Evolutionary conservation across 2,113 vertebrate species (phyloP), one percentile per base, ranked within the genome.

Genomic region (Pelecanoides urinatrix): DNA sequence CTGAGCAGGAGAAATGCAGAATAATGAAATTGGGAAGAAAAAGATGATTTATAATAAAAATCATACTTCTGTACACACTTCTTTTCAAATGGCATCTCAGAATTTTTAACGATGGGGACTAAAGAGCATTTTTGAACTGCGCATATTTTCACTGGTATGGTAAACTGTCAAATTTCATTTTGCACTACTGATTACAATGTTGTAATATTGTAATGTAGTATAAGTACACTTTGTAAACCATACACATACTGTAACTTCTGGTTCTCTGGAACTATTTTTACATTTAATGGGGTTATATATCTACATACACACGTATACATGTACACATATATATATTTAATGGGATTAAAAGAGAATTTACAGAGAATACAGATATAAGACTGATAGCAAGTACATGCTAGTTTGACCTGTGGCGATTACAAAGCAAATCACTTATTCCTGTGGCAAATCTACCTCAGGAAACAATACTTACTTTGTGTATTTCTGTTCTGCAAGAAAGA

Each of bases 101-200:
- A 52, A 11, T 23, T 93, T 73, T 75, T 61, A 40, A 40, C 47
- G 53, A 26, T 38, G 26, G 3, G 15, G 21, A 68, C 53, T 16
- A 84, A 42, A 25, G 9, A 32, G 11, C 3, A 8, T 11, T 89
- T 82, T 58, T 66, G 67, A 80, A 32, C 20, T 20, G 15, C 19
- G 21, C 2, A 1, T 47, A 23, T 71, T 88, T 95, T 85, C 30
- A 80, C 12, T 55, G 25, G 29, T 50, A 32, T 3, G 5, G 12
- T 62, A 45, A 92, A 66, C 45, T 13, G 17, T 6, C 13, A 52
- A 38, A 86, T 62, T 79, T 79, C 5, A 68, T 83, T 86, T 67
- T 73, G 10, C 26, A 30, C 30, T 55, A 34, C 9, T 1, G 1
- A 27, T 49, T 62, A 8, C 0, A 1, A 32, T 49, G 8, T 52